These are phyloP conservation scores for Andrena haemorrhoa DNA, from an alignment of 2,888 invertebrate genomes.

Conservation along the genomic window DNA sequence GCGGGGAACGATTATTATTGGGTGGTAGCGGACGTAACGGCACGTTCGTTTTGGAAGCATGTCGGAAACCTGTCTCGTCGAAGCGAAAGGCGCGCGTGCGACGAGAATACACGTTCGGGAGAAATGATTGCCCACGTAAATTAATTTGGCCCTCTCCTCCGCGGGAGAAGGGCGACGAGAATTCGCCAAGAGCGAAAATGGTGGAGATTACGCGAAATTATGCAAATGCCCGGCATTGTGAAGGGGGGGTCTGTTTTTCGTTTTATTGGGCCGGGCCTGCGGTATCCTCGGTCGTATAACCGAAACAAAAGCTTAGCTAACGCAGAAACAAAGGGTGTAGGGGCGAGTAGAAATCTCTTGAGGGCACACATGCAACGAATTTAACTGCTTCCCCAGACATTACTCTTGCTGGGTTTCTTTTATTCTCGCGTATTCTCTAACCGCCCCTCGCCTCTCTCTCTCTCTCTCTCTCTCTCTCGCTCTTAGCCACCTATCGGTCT, in stretches of 20 bases:
- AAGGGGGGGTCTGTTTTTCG: constrained; percentile 80
- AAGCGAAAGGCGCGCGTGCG: not conserved
- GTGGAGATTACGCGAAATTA: constrained; percentile 85
- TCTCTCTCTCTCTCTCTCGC: constrained; percentile 18
- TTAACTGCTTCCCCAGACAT: constrained; percentile 84
- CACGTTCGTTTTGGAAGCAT: not conserved
- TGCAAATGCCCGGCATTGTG: constrained; percentile 83
- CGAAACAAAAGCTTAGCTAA: constrained; percentile 84
- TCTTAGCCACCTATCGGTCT: constrained; percentile 38
- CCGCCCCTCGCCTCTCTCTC: constrained; percentile 40
- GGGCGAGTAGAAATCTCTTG: constrained; percentile 77
- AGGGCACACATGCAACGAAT: constrained; percentile 84
- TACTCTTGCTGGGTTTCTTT: constrained; percentile 83
- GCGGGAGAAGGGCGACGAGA: constrained; percentile 56
- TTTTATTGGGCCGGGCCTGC: constrained; percentile 82
- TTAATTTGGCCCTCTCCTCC: constrained; percentile 61
- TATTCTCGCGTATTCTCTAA: constrained; percentile 76
- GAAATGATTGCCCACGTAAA: constrained; percentile 65
- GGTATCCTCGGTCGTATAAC: constrained; percentile 83
- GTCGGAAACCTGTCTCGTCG: too few relatives aligned
- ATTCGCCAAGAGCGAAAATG: constrained; percentile 80
- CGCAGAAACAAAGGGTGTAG: constrained; percentile 81
- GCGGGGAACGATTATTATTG: too few relatives aligned
- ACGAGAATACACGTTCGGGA: constrained; percentile 20
- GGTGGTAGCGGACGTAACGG: not conserved